Evolutionary conservation across 1,140 invertebrate genomes (phyloP), one percentile per base, ranked within the genome.

Genomic region (Zaprionus vittiger): DNA sequence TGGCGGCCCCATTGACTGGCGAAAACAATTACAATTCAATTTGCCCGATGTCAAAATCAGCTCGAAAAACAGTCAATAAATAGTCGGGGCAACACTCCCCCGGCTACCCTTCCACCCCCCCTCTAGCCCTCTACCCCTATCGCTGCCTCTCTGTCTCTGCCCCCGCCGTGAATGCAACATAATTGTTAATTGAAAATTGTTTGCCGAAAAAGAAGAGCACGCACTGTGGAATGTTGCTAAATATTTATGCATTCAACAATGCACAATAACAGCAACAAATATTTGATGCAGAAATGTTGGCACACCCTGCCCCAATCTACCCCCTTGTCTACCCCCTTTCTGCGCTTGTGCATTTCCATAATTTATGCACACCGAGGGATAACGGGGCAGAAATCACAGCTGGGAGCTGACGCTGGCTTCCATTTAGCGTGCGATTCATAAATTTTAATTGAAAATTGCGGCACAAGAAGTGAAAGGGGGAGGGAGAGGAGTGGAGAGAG

Each of bases 21-120:
- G 68, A 90, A 47, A 89, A 89, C 84, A 89, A 89, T 89, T 89
- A 89, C 84, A 89, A 90, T 89, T 89, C 85, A 89, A 89, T 89
- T 89, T 89, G 76, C 74, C 75, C 59, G 57, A 84, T 84, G 84
- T 87, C 84, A 87, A 76, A 87, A 84, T 84, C 84, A 87, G 84
- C 70, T 75, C 79, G 70, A 47, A 62, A 73, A 57, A 49, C 77
- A 66, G 60, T 73, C 55, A 76, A 65, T 65, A 44, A 37, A 71
- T 28, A 34, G 73, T 54, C 14, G 24, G 65, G 20, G 37, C 41
- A 28, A 14, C 24, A 34, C 60, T 37, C 11, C 17, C 26, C 12
- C 66, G 14, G 24, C 37, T 7, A 28, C 17, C 5, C 28, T 28
- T 7, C 17, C 17, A 20, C 31, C 64, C 22, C 56, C 64, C 38